Conservation (phyloP, 2,113 vertebrate genomes). For the Misgurnus anguillicaudatus region DNA sequence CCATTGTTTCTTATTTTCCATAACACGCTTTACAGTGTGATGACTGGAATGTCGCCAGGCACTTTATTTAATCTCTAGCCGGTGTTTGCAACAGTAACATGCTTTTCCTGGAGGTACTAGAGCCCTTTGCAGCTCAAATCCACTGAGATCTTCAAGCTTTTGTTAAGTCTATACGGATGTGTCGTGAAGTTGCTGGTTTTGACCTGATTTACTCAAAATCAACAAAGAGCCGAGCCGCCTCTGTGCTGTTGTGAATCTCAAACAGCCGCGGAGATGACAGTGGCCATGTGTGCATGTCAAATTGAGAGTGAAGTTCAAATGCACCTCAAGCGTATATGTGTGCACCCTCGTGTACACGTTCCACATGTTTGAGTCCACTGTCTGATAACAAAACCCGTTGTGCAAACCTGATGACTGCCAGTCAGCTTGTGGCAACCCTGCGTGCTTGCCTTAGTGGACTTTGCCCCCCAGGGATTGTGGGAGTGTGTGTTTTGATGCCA, state of each 20-base stretch:
- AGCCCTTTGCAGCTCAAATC: slow-evolving; percentile 22
- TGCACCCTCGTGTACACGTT: slow-evolving; percentile 58
- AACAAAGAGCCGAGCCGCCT: slow-evolving; percentile 28
- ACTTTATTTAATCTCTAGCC: slow-evolving; percentile 4
- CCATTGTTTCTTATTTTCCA: background rate
- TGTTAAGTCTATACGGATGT: background rate
- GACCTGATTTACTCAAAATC: slow-evolving; percentile 42
- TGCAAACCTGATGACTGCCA: slow-evolving; percentile 63
- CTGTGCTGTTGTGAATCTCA: slow-evolving; percentile 38
- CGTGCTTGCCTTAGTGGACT: slow-evolving; percentile 24
- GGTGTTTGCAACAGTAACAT: background rate
- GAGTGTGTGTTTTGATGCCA: slow-evolving; percentile 26
- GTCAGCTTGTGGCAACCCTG: slow-evolving; percentile 55
- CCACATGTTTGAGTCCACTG: background rate
- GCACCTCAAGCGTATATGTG: slow-evolving; percentile 52
- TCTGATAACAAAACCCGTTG: slow-evolving; percentile 28
- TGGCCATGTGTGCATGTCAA: slow-evolving; percentile 45
- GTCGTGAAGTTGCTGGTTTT: slow-evolving; percentile 37
- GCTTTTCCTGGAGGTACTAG: background rate
- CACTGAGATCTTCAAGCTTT: slow-evolving; percentile 11
- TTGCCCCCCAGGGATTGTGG: slow-evolving; percentile 67
- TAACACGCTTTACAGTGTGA: too few relatives aligned
- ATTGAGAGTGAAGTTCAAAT: slow-evolving; percentile 37
- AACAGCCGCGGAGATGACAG: slow-evolving; percentile 49
- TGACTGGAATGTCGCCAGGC: too few relatives aligned